Evolutionary conservation across 2,888 invertebrate species (phyloP).

Genomic region (Hofmannophila pseudospretella): DNA sequence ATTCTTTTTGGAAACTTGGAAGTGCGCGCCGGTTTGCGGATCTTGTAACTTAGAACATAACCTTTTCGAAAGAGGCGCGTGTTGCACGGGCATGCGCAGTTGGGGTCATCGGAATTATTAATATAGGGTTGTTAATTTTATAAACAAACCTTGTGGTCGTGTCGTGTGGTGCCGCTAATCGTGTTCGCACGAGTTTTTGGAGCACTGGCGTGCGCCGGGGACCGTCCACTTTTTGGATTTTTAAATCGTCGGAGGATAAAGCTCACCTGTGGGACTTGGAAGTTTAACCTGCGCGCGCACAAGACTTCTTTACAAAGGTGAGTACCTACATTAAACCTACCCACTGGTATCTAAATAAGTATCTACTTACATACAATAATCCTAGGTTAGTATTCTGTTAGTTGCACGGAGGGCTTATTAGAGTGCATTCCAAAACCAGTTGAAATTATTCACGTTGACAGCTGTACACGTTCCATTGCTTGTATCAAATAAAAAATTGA

Average conservation of each 20-base stretch:
- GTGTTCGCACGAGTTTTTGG: constrained; percentile 43
- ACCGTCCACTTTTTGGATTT: constrained; percentile 41
- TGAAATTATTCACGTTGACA: too few species aligned
- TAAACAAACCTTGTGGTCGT: constrained; percentile 61
- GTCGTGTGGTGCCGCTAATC: constrained; percentile 48
- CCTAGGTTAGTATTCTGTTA: too few species aligned
- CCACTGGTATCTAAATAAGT: too few species aligned
- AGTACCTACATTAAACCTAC: too few species aligned
- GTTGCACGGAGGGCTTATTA: too few species aligned
- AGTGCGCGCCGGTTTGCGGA: constrained; percentile 41
- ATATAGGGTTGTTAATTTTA: constrained; percentile 66
- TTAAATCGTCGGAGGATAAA: constrained; percentile 45
- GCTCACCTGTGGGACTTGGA: constrained; percentile 73
- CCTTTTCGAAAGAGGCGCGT: constrained; percentile 70
- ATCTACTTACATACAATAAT: too few species aligned
- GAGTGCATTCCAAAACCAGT: too few species aligned
- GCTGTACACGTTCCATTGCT: too few species aligned
- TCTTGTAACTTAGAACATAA: constrained; percentile 66
- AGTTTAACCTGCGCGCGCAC: constrained; percentile 74
- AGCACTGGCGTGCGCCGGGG: constrained; percentile 23
- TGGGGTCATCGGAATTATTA: constrained; percentile 57
- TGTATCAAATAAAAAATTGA: too few species aligned
- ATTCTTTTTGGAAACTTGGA: constrained; percentile 53
- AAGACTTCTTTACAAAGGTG: constrained; percentile 64
- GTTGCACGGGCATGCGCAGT: constrained; percentile 71